Evolutionary conservation across 2,888 invertebrate genomes (phyloP), one percentile per base, ranked within the genome.

Genomic region (Ophion ventricosus): DNA sequence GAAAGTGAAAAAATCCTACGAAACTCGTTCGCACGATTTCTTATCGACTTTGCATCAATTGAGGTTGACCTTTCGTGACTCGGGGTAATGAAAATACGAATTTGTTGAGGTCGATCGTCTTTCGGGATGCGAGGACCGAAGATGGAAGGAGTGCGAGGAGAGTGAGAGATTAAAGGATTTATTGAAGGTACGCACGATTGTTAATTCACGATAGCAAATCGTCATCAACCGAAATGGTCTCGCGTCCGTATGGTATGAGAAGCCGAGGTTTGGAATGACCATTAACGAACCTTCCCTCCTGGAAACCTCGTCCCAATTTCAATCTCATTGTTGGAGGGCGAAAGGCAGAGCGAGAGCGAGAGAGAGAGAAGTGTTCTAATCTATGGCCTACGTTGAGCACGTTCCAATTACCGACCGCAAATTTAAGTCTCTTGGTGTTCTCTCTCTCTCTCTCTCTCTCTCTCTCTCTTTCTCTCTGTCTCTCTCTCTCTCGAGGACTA

Each of bases 251-350:
- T 73, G 61, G 26, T 74, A 73, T 66, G 40, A 63, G 72, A 76
- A 29, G 3, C 25, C 54, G 61, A 70, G 78, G 56, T 66, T 78
- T 63, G 59, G 20, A 43, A 26, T 23, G 61, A 10, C 49, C 49
- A 77, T 29, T 75, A 63, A 59, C 73, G 64, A 84, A 40, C 57
- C 54, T 70, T 76, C 79, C 57, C 74, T 79, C 69, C 78, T 75
- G 80, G 76, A 89, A 72, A 85, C 87, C 88, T 89, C 87, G 89
- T 80, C 89, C 89, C 86, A 89, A 85, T 88, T 90, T 86, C 84
- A 43, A 66, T 14, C 23, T 67, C 66, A 72, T 70, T 74, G 63
- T 78, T 75, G 61, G 61, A 57, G 20, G 57, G 20, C 57, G 23
- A 57, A 63, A 54, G 80, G 64, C 61, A 74, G n/a, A 25, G 66